phyloP scores from a whole-genome alignment of 2,888 invertebrate species.

The Apodemia duryi region DNA sequence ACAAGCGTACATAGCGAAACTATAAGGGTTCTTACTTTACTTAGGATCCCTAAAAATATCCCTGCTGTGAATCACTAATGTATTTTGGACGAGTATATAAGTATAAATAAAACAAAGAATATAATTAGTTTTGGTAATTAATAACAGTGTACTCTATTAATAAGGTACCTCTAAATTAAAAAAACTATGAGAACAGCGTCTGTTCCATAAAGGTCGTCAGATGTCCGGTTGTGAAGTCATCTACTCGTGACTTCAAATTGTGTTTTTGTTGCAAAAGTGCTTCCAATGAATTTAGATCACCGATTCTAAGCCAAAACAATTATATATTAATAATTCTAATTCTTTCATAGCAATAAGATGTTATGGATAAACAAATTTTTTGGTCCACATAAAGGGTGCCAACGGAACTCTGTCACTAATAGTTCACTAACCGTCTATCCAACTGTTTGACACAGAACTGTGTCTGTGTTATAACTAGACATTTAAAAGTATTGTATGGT shows the following conservation, averaged over 20 bases:
- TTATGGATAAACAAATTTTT: background rate
- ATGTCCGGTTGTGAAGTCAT: conserved; percentile 62
- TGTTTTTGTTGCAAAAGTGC: conserved; percentile 31
- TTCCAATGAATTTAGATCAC: conserved; percentile 26
- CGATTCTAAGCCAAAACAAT: conserved; percentile 9
- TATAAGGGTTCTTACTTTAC: too few species aligned
- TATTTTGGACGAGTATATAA: too few species aligned
- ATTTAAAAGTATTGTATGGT: too few species aligned
- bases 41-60: too few species aligned
- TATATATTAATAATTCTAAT: conserved; percentile 11
- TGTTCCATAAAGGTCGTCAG: conserved; percentile 51
- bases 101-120: background rate
- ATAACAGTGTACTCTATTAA: background rate
- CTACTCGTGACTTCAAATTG: conserved; percentile 39
- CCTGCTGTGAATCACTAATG: too few species aligned
- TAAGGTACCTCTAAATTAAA: conserved; percentile 1
- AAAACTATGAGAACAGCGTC: conserved; percentile 19
- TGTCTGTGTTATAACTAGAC: too few species aligned
- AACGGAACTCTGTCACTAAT: too few species aligned
- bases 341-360: background rate
- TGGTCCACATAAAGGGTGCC: background rate
- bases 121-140: background rate
- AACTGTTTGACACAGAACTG: too few species aligned
- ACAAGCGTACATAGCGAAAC: too few species aligned
- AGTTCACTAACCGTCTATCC: too few species aligned